Evolutionary conservation across 2,888 invertebrate genomes (phyloP), one percentile per base, ranked within the genome.

Genomic region (Apodemia mormo): DNA sequence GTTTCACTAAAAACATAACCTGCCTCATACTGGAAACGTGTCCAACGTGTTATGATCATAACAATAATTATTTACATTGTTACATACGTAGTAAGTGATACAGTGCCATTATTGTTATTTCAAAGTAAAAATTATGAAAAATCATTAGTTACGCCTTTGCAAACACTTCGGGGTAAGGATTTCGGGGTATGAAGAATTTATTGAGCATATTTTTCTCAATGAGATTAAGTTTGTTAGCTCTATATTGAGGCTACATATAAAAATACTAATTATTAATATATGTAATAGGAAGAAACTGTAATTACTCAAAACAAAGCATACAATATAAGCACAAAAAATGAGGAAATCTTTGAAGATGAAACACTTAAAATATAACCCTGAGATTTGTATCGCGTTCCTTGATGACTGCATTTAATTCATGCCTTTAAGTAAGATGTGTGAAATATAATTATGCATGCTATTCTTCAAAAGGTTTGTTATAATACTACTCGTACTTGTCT

Each of bases 331-430:
- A 70, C 67, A 74, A 74, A 75, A 77, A 76, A 77, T 75, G 68
- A 76, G 85, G 83, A 85, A 86, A 80, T 75, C 77, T 78, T 73
- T 74, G 74, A 80, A 78, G 79, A 80, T 81, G 82, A 80, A 80
- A 77, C 84, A 82, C 87, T 87, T 88, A 83, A 81, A 77, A 73
- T 73, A 76, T 78, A 87, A 75, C 86, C 88, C 74, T 87, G 85
- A 78, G 78, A 76, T 78, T 76, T 75, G 81, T 80, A 81, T 82
- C 81, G 84, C 80, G 85, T 81, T 82, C 79, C 68, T 80, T 78
- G 79, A 76, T 74, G 71, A 72, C 74, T 73, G 73, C 65, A 65
- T 54, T 65, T 69, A 69, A 52, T 65, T 68, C 52, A 67, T 66
- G 49, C 4, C 49, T n/a, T 66, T 49, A 49, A 49, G 49, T 49